phyloP scores from a whole-genome alignment of 2,888 invertebrate species.

The Brenthis daphne region DNA sequence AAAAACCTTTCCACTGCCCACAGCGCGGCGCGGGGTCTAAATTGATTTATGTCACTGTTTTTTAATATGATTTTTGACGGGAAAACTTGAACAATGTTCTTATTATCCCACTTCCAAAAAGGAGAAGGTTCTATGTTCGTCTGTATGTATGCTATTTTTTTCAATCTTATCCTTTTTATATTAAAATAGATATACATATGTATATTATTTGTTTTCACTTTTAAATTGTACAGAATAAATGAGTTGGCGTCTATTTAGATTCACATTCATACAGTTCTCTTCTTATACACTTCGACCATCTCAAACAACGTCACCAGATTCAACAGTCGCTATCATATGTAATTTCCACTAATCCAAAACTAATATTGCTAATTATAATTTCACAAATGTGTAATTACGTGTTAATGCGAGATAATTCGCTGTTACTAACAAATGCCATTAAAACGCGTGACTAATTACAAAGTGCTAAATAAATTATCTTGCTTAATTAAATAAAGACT shows the following conservation, averaged over 20 bases:
- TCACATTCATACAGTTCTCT: too few species aligned
- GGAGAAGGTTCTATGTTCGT: too few species aligned
- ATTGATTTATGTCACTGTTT: constrained; percentile 5
- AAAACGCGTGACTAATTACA: constrained; percentile 5
- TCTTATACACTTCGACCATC: too few species aligned
- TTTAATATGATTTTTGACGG: not conserved
- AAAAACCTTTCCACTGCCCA: not conserved
- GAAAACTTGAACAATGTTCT: not conserved
- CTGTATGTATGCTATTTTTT: too few species aligned
- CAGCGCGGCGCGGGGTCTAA: not conserved
- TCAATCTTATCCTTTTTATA: too few species aligned
- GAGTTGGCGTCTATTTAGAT: too few species aligned
- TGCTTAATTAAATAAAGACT: not conserved
- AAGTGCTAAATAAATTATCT: constrained; percentile 3
- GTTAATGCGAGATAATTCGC: constrained; percentile 4
- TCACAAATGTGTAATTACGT: not conserved
- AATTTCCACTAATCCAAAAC: not conserved
- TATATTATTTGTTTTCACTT: too few species aligned
- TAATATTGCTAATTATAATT: constrained; percentile 1
- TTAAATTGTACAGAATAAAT: too few species aligned
- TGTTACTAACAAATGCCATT: constrained; percentile 9
- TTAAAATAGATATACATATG: too few species aligned
- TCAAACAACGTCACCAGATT: not conserved
- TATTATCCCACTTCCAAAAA: too few species aligned
- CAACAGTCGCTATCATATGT: too few species aligned